Evolutionary conservation across 2,113 vertebrate genomes (phyloP).

Genomic region (Oophaga pumilio): DNA sequence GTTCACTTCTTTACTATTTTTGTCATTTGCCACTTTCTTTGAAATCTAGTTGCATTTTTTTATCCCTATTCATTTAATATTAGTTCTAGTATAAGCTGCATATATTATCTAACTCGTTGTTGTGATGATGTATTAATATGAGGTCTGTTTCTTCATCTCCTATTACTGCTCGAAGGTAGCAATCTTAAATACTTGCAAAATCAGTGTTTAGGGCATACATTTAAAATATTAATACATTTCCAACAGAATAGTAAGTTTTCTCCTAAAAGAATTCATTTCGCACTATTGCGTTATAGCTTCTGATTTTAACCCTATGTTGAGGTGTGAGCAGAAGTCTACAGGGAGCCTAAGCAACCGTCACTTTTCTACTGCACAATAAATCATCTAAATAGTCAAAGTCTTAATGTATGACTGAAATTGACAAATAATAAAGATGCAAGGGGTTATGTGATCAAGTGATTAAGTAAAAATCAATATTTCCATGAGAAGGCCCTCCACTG

Average conservation of each 20-base stretch:
- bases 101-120: background rate
- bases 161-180: background rate
- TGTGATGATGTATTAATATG: background rate
- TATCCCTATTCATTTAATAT: background rate
- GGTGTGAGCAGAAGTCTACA: background rate
- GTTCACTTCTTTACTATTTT: background rate
- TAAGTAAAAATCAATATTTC: slow-evolving; percentile 56
- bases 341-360: background rate
- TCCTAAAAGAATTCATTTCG: background rate
- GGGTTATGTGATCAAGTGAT: slow-evolving; percentile 51
- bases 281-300: background rate
- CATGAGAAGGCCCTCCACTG: slow-evolving; percentile 19
- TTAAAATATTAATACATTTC: background rate
- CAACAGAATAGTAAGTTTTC: background rate
- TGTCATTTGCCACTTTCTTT: background rate
- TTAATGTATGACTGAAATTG: slow-evolving; percentile 33
- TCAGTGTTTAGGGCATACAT: background rate
- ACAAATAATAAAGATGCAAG: slow-evolving; percentile 43
- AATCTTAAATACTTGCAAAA: background rate
- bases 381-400: slow-evolving; percentile 5
- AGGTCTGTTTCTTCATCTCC: background rate
- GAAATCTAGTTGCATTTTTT: background rate
- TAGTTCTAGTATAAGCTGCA: background rate
- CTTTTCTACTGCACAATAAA: background rate
- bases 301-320: background rate